Percentiles rank a stretch among this genome's conserved stretches.
Evolutionary conservation across 2,888 invertebrate species (phyloP).

Genomic region (Creontiades dilutus): DNA sequence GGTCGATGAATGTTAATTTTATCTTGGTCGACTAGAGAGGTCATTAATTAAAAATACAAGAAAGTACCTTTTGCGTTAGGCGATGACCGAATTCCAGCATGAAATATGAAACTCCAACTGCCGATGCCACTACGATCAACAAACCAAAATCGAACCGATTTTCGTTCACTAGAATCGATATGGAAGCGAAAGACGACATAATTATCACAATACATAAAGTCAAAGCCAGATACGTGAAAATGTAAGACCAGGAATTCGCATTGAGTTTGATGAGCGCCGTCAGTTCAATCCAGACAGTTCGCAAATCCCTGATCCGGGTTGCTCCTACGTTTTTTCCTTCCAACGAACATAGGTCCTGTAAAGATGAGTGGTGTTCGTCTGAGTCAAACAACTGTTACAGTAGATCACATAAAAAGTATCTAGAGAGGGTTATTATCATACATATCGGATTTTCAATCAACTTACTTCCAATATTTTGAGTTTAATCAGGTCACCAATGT

Average conservation of each 20-base stretch:
- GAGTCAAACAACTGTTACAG: too few relatives aligned
- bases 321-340: background rate
- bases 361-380: too few relatives aligned
- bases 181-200: conserved; percentile 34
- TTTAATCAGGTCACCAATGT: background rate
- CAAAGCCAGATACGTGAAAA: conserved; percentile 17
- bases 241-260: conserved; percentile 34
- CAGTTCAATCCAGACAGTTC: conserved; percentile 35
- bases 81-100: conserved; percentile 19
- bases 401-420: too few relatives aligned
- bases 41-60: too few relatives aligned
- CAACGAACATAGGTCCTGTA: conserved; percentile 51
- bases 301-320: background rate
- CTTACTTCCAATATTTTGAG: background rate
- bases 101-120: background rate
- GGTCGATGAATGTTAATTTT: too few relatives aligned
- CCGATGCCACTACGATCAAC: background rate
- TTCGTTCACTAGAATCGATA: conserved; percentile 23
- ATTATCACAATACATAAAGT: background rate
- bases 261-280: conserved; percentile 15
- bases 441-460: too few relatives aligned
- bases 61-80: background rate
- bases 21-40: too few relatives aligned
- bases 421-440: too few relatives aligned
- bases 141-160: background rate